Evolutionary conservation across 2,797 vertebrate genomes (phyloP), one percentile per base, ranked within the genome.

Genomic region (Labeo calbasu): DNA sequence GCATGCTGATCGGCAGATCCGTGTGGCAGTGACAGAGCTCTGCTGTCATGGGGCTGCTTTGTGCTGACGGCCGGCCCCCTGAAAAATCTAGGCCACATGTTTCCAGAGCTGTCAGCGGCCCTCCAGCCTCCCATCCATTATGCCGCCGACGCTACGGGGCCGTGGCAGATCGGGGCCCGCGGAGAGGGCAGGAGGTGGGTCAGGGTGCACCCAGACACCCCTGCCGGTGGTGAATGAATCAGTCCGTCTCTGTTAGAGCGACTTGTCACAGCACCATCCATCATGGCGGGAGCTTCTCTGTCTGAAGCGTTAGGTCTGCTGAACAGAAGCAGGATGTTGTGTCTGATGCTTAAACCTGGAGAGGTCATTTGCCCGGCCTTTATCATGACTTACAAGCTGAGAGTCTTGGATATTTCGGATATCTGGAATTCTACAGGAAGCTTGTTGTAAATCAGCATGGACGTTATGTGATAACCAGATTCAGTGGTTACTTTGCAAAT

Each of bases 11-110:
- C 87, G 78, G 81, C 86, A 50, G 2, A 65, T 89, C 81, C 72
- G 84, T 80, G 86, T 68, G 79, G 3, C 86, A 86, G 76, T 92
- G 93, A 93, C 89, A 68, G 85, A 83, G 15, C 91, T 13, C 81
- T 84, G 88, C 86, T 93, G 90, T 91, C 93, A 87, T 81, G 89
- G 89, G 78, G 76, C 84, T 86, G 89, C 86, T 84, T 77, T 77
- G 80, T 77, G 85, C 85, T 89, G 89, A 84, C 68, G 89, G 65
- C 89, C 82, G 81, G 88, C 86, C 25, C 85, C 85, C 91, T 92
- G 88, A 95, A 94, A 95, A 92, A 95, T 94, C 92, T 90, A 91
- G 93, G 91, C 91, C 94, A 93, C 94, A 90, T 96, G 95, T 95
- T 95, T 92, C 86, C 89, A 90, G 92, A 91, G 90, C 91, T 90